Evolutionary conservation across 2,797 vertebrate genomes (phyloP).

Genomic region (Erithacus rubecula): DNA sequence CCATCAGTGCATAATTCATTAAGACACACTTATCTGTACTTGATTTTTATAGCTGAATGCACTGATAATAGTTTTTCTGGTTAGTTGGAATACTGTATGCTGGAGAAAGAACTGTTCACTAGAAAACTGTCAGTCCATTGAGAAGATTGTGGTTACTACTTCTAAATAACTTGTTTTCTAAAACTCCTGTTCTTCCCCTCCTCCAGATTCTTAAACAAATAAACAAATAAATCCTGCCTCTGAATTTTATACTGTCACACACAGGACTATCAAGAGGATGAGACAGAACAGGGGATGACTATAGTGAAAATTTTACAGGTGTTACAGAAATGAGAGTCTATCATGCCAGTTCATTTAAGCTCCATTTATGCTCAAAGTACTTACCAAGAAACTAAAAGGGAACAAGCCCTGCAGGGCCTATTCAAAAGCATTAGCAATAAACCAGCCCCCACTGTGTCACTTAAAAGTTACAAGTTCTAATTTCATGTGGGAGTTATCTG

Average conservation of each 20-base stretch:
- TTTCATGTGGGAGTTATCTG: background rate
- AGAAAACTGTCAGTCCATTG: background rate
- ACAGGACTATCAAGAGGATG: background rate
- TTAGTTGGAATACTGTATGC: background rate
- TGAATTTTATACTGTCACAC: background rate
- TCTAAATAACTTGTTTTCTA: background rate
- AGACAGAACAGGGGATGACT: background rate
- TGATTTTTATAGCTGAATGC: background rate
- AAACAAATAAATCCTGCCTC: background rate
- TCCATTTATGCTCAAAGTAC: constrained; percentile 26
- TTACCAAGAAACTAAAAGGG: constrained; percentile 39
- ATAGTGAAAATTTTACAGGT: constrained; percentile 4
- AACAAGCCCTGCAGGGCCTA: constrained; percentile 5
- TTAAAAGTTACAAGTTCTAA: constrained; percentile 53
- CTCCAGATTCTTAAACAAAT: background rate
- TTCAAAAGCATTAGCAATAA: constrained; percentile 35
- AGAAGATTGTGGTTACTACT: background rate
- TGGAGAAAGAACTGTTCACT: background rate
- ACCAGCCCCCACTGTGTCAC: constrained; percentile 2
- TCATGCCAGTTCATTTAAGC: constrained; percentile 22
- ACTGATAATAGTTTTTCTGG: background rate
- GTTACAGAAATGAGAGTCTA: constrained; percentile 9
- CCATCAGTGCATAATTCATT: background rate
- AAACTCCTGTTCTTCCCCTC: background rate
- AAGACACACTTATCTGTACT: background rate